These are phyloP conservation scores for Baccha elongata DNA, from an alignment of 2,888 invertebrate species.

Conservation along the genomic window DNA sequence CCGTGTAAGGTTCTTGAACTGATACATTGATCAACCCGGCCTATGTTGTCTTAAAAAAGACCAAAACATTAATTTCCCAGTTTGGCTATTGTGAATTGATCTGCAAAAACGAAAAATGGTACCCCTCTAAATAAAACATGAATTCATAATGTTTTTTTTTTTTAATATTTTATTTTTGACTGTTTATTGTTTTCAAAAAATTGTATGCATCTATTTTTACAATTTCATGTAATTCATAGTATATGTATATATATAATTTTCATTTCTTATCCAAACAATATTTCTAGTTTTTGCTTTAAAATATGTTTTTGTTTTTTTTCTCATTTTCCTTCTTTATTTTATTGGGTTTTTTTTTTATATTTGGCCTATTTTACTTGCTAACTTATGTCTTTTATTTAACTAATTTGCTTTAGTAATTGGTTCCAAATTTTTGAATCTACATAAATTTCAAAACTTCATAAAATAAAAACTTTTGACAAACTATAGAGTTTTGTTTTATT, in stretches of 20 bases:
- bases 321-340: conserved; percentile 10
- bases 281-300: conserved; percentile 68
- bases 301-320: conserved; percentile 51
- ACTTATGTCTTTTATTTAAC: conserved; percentile 63
- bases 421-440: conserved; percentile 63
- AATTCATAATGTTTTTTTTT: conserved; percentile 5
- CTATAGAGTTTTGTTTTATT: conserved; percentile 34
- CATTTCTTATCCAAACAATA: conserved; percentile 71
- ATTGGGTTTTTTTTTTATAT: conserved; percentile 53
- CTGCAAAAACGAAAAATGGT: conserved; percentile 16
- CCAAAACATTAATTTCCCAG: no score
- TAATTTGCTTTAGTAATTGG: conserved; percentile 71
- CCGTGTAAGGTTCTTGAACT: no score
- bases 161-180: conserved; percentile 67
- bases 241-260: conserved; percentile 61
- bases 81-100: neutral
- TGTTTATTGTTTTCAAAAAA: conserved; percentile 72
- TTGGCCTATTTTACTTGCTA: conserved; percentile 73
- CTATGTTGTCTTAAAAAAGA: no score
- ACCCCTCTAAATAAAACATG: conserved; percentile 39
- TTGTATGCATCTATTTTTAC: conserved; percentile 68
- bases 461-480: conserved; percentile 59
- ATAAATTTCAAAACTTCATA: conserved; percentile 54
- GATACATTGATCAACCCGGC: no score
- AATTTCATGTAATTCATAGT: conserved; percentile 62